Evolutionary conservation across 92 coral and sea anemone species (phyloP), one percentile per base, ranked within the genome.

Genomic region (Siderastrea siderea): DNA sequence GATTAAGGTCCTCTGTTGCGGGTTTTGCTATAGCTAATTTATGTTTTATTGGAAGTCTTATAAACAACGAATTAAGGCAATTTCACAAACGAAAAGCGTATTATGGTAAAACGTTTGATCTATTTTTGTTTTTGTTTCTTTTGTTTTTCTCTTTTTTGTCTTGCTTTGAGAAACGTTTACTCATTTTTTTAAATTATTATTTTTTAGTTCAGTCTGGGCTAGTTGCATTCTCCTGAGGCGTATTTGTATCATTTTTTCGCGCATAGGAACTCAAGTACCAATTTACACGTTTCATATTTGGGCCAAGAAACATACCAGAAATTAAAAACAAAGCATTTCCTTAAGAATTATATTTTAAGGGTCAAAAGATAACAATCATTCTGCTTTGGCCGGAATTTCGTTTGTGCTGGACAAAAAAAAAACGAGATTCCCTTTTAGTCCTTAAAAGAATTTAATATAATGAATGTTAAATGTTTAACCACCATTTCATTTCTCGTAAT

Each of bases 211-310:
- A 26, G 10, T 58, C 15, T 58, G 62, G 62, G 12, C 7, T 58
- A 12, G 62, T 26, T 26, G 38, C 38, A 0, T 26, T 26, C 38
- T 26, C 38, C 38, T 26, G 38, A 26, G 38, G 38, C 49, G 74
- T 43, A 43, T 58, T 5, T 57, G 14, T 77, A 68, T 57, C 66
- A 17, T 57, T 64, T 77, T 77, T 77, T 58, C 68, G 44, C 7
- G 68, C 68, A 46, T 77, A 45, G 67, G 53, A 77, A 45, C 81
- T 58, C 68, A n/a, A 75, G 66, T 2, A 46, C 51, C 80, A 75
- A 53, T 75, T 75, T 16, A 55, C 80, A 55, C 66, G 61, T 55
- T 55, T 55, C 12, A 53, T 6, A 55, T 55, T 55, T 55, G 61
- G 12, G 61, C 61, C 61, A 55, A 55, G 12, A 8, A 55, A 55